Base-by-base conservation (phyloP, 1,140 invertebrate species). In the Pseudomyrmex concolor region DNA sequence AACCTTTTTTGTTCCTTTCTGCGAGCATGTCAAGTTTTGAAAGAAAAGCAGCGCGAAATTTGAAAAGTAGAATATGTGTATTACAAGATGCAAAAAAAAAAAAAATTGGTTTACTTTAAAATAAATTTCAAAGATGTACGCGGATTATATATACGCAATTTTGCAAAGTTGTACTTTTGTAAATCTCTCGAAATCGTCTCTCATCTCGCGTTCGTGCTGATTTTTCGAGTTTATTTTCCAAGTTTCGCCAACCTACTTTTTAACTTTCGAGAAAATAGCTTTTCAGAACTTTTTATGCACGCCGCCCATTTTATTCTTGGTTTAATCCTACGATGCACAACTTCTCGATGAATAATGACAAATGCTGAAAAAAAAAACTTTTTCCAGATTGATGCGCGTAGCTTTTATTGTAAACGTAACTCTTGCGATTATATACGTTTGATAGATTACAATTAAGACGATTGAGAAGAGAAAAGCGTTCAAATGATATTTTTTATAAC, bases 1-100 rank as follows among this genome's bases (percentile, higher is more conserved):
- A 62, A 81, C 90, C 89, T 89, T 92, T 91, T 92, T 85, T 92
- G 90, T 93, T 93, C 88, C 89, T 91, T 19, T 70, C 70, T 22
- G 34, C 22, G 59, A 19, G 22, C 48, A 34, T 66, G 17, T 62
- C 34, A 54, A 54, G 3, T 66, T 43, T n/a, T 3, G 8, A 22
- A 66, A 34, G 5, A 22, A n/a, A 64, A 63, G 51, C 12, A 8
- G 0, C 1, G 3, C 12, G n/a, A 66, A 54, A 77, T 77, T 66
- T 2, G 25, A 77, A 67, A 67, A 55, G 45, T 76, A 25, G 3
- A 2, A 73, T 43, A 25, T 1, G 0, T 34, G 34, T 7, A 34
- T 5, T 7, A 34, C 34, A 34, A 34, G 5, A 34, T 34, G 5
- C 5, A 34, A 34, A 34, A 34, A 34, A 34, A 34, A 34, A 34